Conservation (phyloP, 2,113 vertebrate genomes). For the Numida meleagris region DNA sequence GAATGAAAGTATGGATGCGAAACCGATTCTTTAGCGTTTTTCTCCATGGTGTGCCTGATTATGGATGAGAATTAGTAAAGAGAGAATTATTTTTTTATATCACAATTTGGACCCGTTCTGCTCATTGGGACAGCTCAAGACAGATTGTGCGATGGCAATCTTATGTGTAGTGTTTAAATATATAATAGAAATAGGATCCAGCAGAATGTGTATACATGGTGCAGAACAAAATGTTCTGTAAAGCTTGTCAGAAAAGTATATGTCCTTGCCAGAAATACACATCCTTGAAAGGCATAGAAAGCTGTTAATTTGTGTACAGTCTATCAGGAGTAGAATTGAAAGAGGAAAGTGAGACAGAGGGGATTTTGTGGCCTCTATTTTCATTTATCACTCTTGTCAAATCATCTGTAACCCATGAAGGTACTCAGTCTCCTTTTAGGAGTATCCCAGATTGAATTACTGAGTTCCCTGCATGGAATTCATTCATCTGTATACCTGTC, state of each 20-base stretch:
- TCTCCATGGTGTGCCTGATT: background rate
- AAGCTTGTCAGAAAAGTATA: conserved; percentile 61
- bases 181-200: conserved; percentile 44
- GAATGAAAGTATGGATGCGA: background rate
- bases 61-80: background rate
- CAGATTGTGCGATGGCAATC: conserved; percentile 59
- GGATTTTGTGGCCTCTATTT: conserved; percentile 21
- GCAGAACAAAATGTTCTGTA: conserved; percentile 68
- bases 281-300: conserved; percentile 55
- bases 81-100: background rate
- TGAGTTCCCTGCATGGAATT: background rate
- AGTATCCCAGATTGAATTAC: background rate
- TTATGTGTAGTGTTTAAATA: conserved; percentile 50
- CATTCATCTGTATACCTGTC: background rate
- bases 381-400: background rate
- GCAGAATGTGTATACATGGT: conserved; percentile 47
- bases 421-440: background rate
- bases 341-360: background rate
- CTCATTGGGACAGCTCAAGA: conserved; percentile 33
- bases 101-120: background rate
- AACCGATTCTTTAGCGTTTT: background rate
- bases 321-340: conserved; percentile 35
- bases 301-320: conserved; percentile 45
- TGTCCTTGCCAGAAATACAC: conserved; percentile 66
- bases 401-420: background rate